Percentiles rank a stretch among this genome's conserved stretches.
Evolutionary conservation across 2,797 vertebrate species (phyloP).

Genomic region (Phylloscopus collybita): DNA sequence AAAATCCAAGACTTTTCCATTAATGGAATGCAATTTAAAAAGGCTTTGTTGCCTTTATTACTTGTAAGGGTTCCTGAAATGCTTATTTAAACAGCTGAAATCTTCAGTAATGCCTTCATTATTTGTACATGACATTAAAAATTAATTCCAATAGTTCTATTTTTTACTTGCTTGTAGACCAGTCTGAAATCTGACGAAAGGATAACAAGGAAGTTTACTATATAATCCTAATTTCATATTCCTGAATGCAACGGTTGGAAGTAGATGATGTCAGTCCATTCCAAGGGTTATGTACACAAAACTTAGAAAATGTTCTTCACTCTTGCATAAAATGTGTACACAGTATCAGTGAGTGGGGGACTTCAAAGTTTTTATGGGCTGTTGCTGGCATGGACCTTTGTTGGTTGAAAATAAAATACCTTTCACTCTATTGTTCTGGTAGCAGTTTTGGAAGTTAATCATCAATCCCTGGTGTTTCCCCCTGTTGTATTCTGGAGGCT

Average conservation of each 20-base stretch:
- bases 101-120: constrained; percentile 74
- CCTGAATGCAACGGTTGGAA: constrained; percentile 71
- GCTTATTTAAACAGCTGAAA: constrained; percentile 67
- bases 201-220: constrained; percentile 65
- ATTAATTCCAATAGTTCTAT: constrained; percentile 57
- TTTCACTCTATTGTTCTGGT: constrained; percentile 64
- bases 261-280: constrained; percentile 71
- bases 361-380: constrained; percentile 62
- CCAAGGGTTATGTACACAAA: constrained; percentile 78
- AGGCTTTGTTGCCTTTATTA: constrained; percentile 68
- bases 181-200: constrained; percentile 69
- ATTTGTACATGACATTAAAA: constrained; percentile 71
- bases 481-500: constrained; percentile 98
- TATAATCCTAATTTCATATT: constrained; percentile 74
- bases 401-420: constrained; percentile 74
- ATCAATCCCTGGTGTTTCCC: constrained; percentile 94
- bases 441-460: constrained; percentile 82
- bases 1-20: constrained; percentile 69
- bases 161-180: constrained; percentile 65
- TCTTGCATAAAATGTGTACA: constrained; percentile 79
- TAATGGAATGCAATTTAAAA: constrained; percentile 65
- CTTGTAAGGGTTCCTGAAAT: constrained; percentile 74
- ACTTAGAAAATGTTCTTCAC: constrained; percentile 76
- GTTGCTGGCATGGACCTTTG: constrained; percentile 66
- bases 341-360: constrained; percentile 62